A percentile compares a stretch with the other conserved stretches of the same genome.
Conservation (phyloP, 2,113 vertebrate genomes). For the Thalassarche chlororhynchos region DNA sequence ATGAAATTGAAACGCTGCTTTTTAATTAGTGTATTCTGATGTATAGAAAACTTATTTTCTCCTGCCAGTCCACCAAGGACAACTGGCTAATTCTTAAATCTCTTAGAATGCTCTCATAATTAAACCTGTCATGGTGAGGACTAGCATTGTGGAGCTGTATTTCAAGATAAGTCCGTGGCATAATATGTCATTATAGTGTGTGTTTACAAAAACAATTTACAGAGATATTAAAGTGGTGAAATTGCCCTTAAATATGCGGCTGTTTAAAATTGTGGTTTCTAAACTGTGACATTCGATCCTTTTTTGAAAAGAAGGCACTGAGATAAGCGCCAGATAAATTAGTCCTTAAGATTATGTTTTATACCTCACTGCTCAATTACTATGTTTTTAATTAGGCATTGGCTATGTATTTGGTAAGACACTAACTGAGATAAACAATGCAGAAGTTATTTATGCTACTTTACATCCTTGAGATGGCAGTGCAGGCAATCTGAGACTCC, state of each 20-base stretch:
- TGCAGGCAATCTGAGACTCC: not conserved
- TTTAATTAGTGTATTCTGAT: slow-evolving; percentile 25
- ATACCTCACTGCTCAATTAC: not conserved
- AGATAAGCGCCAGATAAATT: not conserved
- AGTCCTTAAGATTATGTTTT: not conserved
- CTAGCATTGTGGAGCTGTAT: not conserved
- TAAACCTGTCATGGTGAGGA: not conserved
- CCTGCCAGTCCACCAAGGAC: not conserved
- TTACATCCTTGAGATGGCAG: slow-evolving; percentile 9
- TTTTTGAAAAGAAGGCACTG: not conserved
- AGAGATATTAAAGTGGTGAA: not conserved
- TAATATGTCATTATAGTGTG: not conserved
- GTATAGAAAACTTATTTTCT: not conserved
- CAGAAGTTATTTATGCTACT: not conserved
- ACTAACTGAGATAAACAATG: not conserved
- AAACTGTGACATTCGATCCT: not conserved
- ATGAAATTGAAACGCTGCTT: not conserved
- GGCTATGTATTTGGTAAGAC: not conserved
- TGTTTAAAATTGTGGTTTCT: not conserved
- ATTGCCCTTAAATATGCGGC: not conserved
- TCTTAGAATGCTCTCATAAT: slow-evolving; percentile 26
- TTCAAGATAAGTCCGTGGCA: not conserved
- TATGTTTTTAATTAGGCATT: not conserved
- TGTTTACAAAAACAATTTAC: not conserved
- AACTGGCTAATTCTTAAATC: not conserved